phyloP scores from a whole-genome alignment of 2,797 vertebrate genomes.

The Champsocephalus esox region DNA sequence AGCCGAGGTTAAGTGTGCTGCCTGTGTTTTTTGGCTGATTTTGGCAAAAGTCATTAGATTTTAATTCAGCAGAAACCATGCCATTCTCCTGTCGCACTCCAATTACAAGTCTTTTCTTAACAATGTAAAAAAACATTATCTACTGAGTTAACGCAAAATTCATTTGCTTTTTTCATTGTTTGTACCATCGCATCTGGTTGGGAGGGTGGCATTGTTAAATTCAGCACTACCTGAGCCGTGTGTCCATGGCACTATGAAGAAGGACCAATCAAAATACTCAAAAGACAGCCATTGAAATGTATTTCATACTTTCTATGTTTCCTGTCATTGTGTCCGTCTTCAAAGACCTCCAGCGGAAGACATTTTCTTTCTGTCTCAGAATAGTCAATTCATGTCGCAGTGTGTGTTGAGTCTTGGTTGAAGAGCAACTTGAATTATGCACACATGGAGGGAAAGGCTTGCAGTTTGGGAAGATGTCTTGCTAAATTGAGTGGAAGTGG shows the following conservation, averaged over 20 bases:
- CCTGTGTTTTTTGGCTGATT: slow-evolving; percentile 30
- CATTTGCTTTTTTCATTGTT: not conserved
- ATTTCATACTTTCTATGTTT: not conserved
- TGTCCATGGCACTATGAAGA: not conserved
- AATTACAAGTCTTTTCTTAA: slow-evolving; percentile 26
- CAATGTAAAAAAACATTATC: slow-evolving; percentile 24
- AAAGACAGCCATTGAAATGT: not conserved
- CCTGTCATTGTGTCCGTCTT: not conserved
- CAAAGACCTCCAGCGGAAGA: slow-evolving; percentile 2
- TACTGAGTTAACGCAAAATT: slow-evolving; percentile 9
- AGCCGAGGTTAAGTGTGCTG: slow-evolving; percentile 59
- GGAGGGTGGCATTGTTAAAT: not conserved
- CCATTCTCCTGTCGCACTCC: slow-evolving; percentile 12
- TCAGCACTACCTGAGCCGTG: not conserved
- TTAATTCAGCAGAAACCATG: slow-evolving; percentile 38
- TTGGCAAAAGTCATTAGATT: slow-evolving; percentile 45
- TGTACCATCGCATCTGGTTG: slow-evolving; percentile 8
- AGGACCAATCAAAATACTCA: not conserved
- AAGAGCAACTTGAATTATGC: not conserved
- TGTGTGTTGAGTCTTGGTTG: not conserved
- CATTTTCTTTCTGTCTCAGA: slow-evolving; percentile 1
- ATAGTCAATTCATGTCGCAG: not conserved
- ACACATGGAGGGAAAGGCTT: slow-evolving; percentile 11
- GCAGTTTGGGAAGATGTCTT: slow-evolving; percentile 19
- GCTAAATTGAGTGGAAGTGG: slow-evolving; percentile 48